phyloP scores from a whole-genome alignment of 2,113 vertebrate species.

The Hiodon tergisus region DNA sequence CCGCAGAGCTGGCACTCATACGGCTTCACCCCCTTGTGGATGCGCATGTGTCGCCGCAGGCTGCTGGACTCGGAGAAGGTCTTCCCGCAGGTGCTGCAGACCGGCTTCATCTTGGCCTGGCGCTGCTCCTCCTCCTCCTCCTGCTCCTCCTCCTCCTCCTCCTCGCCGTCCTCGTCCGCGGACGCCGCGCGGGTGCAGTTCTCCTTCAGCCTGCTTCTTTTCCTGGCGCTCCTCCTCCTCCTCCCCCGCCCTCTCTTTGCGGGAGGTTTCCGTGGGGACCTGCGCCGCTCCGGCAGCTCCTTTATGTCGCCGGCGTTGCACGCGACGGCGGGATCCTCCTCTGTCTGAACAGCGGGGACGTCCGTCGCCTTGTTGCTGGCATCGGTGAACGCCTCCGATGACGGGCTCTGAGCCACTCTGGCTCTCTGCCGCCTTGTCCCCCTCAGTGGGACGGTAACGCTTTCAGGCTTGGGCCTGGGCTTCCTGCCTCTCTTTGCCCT shows the following conservation, averaged over 20 bases:
- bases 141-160: conserved; percentile 54
- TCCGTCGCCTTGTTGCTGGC: conserved; percentile 16
- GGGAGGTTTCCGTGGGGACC: conserved; percentile 32
- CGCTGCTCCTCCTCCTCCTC: conserved; percentile 62
- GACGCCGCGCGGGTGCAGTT: conserved; percentile 50
- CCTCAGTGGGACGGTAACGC: neutral
- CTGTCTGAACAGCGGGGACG: conserved; percentile 10
- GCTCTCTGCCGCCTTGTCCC: neutral
- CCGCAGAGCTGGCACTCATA: conserved; percentile 91
- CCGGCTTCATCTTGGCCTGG: conserved; percentile 66
- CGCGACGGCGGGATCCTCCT: conserved; percentile 41
- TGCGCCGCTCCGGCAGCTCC: conserved; percentile 53
- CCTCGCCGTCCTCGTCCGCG: conserved; percentile 53
- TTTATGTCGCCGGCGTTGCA: conserved; percentile 48
- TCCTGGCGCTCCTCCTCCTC: conserved; percentile 56
- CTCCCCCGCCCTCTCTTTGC: conserved; percentile 57
- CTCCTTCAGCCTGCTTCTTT: conserved; percentile 53
- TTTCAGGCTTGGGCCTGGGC: conserved; percentile 42
- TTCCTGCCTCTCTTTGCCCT: conserved; percentile 61
- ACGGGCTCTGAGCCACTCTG: neutral
- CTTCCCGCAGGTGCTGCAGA: conserved; percentile 84
- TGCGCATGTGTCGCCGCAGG: conserved; percentile 88
- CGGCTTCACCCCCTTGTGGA: conserved; percentile 92
- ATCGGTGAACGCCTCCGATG: neutral
- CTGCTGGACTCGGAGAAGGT: conserved; percentile 90